Conservation (phyloP, 2,113 vertebrate species). For the Cariama cristata region DNA sequence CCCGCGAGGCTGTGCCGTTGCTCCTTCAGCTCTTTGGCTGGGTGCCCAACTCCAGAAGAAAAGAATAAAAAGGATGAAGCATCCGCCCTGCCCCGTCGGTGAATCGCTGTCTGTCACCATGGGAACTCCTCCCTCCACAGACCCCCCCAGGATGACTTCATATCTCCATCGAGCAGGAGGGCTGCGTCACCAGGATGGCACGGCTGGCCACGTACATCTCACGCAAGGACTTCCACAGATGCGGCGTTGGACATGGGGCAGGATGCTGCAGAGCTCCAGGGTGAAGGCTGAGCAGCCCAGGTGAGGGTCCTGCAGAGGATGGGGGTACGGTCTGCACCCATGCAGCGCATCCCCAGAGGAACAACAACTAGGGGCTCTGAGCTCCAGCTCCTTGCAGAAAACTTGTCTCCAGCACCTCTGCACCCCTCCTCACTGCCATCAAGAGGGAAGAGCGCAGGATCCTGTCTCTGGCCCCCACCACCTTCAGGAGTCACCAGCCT, state of each 20-base stretch:
- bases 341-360: neutral
- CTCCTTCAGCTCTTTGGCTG: constrained; percentile 59
- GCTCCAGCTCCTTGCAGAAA: neutral
- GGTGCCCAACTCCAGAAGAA: constrained; percentile 34
- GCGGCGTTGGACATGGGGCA: rapidly evolving
- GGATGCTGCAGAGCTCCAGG: neutral
- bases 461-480: neutral
- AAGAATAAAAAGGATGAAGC: constrained; percentile 37
- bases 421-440: rapidly evolving
- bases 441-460: neutral
- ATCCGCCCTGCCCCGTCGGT: constrained; percentile 37
- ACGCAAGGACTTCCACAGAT: neutral
- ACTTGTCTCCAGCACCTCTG: neutral
- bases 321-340: rapidly evolving
- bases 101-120: constrained; percentile 67
- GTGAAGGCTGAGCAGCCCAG: neutral
- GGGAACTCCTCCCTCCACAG: constrained; percentile 44
- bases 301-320: neutral
- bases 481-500: neutral
- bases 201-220: rapidly evolving
- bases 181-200: neutral
- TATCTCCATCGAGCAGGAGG: neutral
- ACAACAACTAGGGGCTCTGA: rapidly evolving
- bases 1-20: neutral
- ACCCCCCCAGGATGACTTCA: constrained; percentile 46